Evolutionary conservation across 30 jellyfish, hydroid and myxozoan genomes (phyloP), one percentile per base, ranked within the genome.

Genomic region (Aurelia coerulea): DNA sequence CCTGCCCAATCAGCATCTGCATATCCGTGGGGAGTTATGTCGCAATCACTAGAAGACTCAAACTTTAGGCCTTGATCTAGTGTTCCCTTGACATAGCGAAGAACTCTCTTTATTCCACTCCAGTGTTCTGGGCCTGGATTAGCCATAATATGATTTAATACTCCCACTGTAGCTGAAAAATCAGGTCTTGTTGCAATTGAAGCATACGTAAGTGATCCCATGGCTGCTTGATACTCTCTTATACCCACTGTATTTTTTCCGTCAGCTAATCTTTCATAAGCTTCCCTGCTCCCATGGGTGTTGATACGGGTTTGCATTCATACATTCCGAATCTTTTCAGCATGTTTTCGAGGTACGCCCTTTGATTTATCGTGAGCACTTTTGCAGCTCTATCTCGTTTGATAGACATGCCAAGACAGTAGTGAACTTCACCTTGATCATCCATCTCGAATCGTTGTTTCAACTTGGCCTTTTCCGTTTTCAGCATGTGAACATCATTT

Each of bases 1-100:
- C 84, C 89, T 10, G 79, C 95, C 90, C 84, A 85, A 62, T 62
- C 85, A 46, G 90, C 90, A 53, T 84, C 94, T 19, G 83, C 52
- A 65, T 53, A 76, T 9, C 84, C 95, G 52, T 76, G 39, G 12
- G 76, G 73, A 19, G 13, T 32, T 12, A 52, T 16, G 19, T 33
- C 70, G 5, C n/a, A 35, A 3, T 58, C 77, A 3, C 39, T n/a
- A 10, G 88, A 17, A 2, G 64, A 62, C 4, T 67, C 75, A 46
- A 63, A 87, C 49, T 41, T 9, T 16, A 87, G 65, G 17, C 79
- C 92, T 23, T 78, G 42, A 46, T 88, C 29, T 23, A 58, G 4
- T 3, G 96, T 75, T 53, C 96, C 96, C 59, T 78, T 86, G 3
- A 86, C 67, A 68, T 79, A 78, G 14, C 92, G 81, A 37, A 88